These are phyloP conservation scores for Ptilorrhoa leucosticta DNA, from an alignment of 2,113 vertebrate species.

Conservation along the genomic window DNA sequence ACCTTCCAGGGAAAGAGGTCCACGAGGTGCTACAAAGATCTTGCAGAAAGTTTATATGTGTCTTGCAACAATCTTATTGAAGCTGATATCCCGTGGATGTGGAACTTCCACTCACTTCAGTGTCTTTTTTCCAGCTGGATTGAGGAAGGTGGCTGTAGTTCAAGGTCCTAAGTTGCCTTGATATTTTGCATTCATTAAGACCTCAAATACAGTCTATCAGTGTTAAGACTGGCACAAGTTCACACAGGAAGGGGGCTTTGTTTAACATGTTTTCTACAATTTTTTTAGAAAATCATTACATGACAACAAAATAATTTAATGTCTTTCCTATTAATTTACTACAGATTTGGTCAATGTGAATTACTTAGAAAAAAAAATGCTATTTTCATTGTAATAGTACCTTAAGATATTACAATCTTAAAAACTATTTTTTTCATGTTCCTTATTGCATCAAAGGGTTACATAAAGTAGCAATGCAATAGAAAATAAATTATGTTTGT, in stretches of 20 bases:
- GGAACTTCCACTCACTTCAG: background rate
- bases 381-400: background rate
- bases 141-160: background rate
- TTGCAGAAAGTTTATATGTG: background rate
- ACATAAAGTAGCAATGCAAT: background rate
- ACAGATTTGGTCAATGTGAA: background rate
- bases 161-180: background rate
- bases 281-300: background rate
- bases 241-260: background rate
- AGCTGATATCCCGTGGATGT: background rate
- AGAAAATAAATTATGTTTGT: background rate
- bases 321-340: background rate
- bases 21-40: background rate
- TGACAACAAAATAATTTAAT: background rate
- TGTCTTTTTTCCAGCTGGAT: background rate
- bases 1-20: background rate
- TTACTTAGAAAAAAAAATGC: background rate
- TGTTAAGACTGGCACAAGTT: background rate
- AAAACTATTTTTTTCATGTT: background rate
- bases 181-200: background rate
- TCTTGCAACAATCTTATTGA: background rate
- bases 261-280: background rate
- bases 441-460: background rate
- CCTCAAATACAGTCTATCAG: background rate
- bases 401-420: background rate